phyloP scores from a whole-genome alignment of 2,113 vertebrate species.

The Lepidiolamprologus cunningtoni region DNA sequence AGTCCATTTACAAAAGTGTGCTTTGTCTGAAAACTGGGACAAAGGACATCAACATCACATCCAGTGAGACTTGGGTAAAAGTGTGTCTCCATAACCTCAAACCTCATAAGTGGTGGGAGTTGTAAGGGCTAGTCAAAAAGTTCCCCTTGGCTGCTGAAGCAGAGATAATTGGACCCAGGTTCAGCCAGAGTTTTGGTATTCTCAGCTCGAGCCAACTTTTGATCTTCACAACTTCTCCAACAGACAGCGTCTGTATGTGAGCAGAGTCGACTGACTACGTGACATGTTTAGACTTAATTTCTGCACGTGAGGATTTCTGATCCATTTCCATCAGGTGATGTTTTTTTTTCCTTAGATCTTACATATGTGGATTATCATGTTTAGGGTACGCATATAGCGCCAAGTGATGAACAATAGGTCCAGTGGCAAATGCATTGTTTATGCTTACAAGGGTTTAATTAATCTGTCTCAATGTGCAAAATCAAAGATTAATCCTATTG shows the following conservation, averaged over 20 bases:
- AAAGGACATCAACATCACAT: constrained; percentile 12
- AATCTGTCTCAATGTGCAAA: neutral
- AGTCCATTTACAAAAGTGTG: neutral
- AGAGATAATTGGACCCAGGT: constrained; percentile 69
- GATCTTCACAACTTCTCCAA: constrained; percentile 30
- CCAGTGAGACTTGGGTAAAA: neutral
- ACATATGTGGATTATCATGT: neutral
- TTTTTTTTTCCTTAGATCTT: neutral
- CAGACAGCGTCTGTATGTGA: constrained; percentile 14
- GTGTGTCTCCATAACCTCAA: constrained; percentile 36
- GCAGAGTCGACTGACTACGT: neutral
- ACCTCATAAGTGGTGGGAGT: constrained; percentile 31
- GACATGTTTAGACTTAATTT: constrained; percentile 24
- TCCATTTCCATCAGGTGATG: neutral
- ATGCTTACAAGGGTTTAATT: neutral
- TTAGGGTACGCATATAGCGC: neutral
- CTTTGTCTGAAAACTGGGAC: constrained; percentile 32
- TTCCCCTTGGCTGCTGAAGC: constrained; percentile 63
- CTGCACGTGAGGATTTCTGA: constrained; percentile 4
- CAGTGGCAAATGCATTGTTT: neutral
- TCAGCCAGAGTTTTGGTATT: constrained; percentile 55
- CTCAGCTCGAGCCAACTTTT: constrained; percentile 52
- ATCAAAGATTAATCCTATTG: neutral
- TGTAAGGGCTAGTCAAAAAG: constrained; percentile 30
- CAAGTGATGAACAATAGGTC: neutral